phyloP scores from a whole-genome alignment of 1,140 invertebrate genomes.

The Cyrtorhinus lividipennis region DNA sequence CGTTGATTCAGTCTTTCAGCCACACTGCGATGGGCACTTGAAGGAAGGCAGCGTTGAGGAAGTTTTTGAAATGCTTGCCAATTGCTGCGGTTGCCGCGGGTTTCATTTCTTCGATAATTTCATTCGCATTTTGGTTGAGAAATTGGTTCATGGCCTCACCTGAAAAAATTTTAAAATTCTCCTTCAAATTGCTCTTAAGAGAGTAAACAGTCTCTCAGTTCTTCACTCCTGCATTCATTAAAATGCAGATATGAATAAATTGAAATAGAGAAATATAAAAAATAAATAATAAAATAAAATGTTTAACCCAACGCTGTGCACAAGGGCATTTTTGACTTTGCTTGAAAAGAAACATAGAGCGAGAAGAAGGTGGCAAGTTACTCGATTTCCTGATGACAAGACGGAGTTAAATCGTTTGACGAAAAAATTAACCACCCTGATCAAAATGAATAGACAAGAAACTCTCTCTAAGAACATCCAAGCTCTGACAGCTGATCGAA shows the following conservation, averaged over 20 bases:
- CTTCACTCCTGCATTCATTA: background rate
- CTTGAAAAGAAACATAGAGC: no score
- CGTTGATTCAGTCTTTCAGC: slow-evolving; percentile 36
- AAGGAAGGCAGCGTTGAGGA: slow-evolving; percentile 59
- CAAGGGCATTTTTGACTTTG: no score
- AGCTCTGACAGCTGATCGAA: no score
- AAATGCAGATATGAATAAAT: no score
- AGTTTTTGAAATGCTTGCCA: slow-evolving; percentile 58
- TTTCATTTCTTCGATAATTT: slow-evolving; percentile 69
- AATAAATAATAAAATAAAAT: no score
- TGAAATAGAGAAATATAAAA: background rate
- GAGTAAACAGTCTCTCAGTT: background rate
- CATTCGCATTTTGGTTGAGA: slow-evolving; percentile 65
- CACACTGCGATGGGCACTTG: slow-evolving; percentile 62
- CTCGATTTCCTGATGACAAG: no score
- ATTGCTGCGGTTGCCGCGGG: slow-evolving; percentile 58
- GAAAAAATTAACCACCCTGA: no score
- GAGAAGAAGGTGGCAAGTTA: no score
- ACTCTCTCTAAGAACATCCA: no score
- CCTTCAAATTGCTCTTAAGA: background rate
- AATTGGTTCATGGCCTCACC: slow-evolving; percentile 70
- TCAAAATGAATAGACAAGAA: no score
- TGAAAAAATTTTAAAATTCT: slow-evolving; percentile 33
- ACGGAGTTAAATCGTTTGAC: no score
- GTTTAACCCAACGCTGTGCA: no score